phyloP scores from a whole-genome alignment of 2,113 vertebrate species.

The Oxyura jamaicensis region DNA sequence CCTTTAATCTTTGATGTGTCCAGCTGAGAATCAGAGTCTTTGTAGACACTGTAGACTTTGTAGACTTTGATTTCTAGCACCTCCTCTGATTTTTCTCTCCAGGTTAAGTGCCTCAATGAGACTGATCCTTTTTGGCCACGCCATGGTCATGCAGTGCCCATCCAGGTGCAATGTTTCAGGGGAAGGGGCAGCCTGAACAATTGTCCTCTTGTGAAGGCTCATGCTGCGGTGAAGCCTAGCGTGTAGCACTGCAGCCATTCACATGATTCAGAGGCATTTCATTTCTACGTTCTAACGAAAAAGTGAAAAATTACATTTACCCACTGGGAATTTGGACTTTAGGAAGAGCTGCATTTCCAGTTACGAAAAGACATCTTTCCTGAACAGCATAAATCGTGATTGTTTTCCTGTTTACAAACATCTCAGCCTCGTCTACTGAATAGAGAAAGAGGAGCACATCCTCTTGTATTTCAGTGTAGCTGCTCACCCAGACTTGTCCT shows the following conservation, averaged over 20 bases:
- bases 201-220: neutral
- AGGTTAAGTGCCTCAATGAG: neutral
- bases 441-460: neutral
- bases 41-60: too few relatives aligned
- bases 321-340: constrained; percentile 4
- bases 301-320: constrained; percentile 44
- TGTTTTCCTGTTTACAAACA: constrained; percentile 26
- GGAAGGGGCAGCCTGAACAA: neutral
- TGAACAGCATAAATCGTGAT: constrained; percentile 21
- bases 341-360: neutral
- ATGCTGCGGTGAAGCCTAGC: neutral
- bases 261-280: constrained; percentile 21
- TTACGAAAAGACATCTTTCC: constrained; percentile 7
- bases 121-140: neutral
- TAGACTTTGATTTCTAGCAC: neutral
- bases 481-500: neutral
- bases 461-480: neutral
- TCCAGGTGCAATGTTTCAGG: neutral
- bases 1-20: neutral
- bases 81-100: neutral
- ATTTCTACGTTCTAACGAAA: constrained; percentile 45
- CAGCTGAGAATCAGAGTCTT: neutral
- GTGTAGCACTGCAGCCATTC: neutral
- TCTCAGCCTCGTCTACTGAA: neutral
- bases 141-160: neutral